phyloP scores from a whole-genome alignment of 2,113 vertebrate species.

The Gymnarchus niloticus region DNA sequence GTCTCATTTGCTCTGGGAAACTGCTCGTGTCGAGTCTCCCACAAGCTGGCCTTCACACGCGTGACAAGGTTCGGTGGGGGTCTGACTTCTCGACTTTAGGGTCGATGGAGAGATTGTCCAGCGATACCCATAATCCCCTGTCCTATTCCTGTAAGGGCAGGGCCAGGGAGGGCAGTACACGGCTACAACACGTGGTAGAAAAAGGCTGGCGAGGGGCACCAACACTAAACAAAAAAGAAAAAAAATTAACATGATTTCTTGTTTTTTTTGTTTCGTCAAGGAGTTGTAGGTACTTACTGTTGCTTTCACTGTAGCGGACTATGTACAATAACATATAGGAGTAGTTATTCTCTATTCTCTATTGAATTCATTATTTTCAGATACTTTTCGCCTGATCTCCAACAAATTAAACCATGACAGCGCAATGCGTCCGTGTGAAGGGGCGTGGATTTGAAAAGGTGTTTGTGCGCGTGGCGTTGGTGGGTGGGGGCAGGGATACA shows the following conservation, averaged over 20 bases:
- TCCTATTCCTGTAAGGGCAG: neutral
- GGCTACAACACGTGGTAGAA: no score
- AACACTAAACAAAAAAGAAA: slow-evolving; percentile 53
- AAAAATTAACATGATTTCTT: slow-evolving; percentile 63
- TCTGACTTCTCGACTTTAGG: neutral
- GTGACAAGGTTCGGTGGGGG: neutral
- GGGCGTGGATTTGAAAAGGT: slow-evolving; percentile 61
- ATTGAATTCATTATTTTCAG: slow-evolving; percentile 44
- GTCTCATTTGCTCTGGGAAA: neutral
- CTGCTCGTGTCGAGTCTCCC: neutral
- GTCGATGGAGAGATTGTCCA: neutral
- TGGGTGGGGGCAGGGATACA: neutral
- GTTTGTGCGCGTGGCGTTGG: slow-evolving; percentile 27
- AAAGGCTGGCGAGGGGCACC: slow-evolving; percentile 53
- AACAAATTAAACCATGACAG: slow-evolving; percentile 61
- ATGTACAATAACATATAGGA: slow-evolving; percentile 91
- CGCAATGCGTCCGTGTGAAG: slow-evolving; percentile 71
- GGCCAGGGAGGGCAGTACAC: neutral
- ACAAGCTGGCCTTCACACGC: neutral
- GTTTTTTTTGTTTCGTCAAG: slow-evolving; percentile 57
- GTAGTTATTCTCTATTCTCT: slow-evolving; percentile 43
- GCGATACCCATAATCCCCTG: neutral
- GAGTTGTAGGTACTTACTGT: slow-evolving; percentile 57
- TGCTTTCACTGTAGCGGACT: slow-evolving; percentile 54
- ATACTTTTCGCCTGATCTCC: slow-evolving; percentile 24